Conservation (phyloP, 2,888 invertebrate species). For the Sphaerophoria taeniata region DNA sequence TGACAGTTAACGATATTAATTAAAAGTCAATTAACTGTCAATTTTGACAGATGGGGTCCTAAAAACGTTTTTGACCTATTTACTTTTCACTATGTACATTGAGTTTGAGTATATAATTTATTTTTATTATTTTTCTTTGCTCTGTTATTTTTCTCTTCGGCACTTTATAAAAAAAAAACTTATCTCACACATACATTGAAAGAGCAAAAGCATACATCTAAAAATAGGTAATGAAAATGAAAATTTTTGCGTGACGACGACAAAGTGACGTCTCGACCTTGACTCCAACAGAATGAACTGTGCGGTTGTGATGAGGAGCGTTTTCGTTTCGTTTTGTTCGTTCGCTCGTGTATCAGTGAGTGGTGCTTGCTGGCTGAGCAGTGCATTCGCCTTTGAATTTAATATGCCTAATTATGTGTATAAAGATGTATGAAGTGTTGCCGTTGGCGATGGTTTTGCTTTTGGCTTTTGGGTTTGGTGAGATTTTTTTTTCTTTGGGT, state of each 20-base stretch:
- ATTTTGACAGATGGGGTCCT: constrained; percentile 5
- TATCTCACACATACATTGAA: constrained; percentile 38
- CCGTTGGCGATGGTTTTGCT: constrained; percentile 36
- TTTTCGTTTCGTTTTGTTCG: constrained; percentile 28
- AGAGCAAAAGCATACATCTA: constrained; percentile 55
- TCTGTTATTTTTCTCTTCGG: constrained; percentile 18
- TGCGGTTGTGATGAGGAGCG: constrained; percentile 78
- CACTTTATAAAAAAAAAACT: not conserved
- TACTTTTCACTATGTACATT: constrained; percentile 32
- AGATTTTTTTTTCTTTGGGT: constrained; percentile 17
- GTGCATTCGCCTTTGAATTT: constrained; percentile 74
- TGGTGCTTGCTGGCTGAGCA: constrained; percentile 42
- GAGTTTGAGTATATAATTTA: constrained; percentile 1
- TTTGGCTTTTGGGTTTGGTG: constrained; percentile 30
- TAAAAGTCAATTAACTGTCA: constrained; percentile 9
- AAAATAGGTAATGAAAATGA: constrained; percentile 75
- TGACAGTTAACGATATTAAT: not conserved
- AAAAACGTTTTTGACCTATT: constrained; percentile 58
- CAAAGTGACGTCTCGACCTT: constrained; percentile 80
- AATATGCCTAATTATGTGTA: constrained; percentile 70
- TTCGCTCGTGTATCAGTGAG: constrained; percentile 3
- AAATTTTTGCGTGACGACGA: constrained; percentile 79
- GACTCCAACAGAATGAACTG: constrained; percentile 82
- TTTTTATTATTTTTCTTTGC: constrained; percentile 21
- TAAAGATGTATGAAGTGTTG: constrained; percentile 46